Evolutionary conservation across 2,113 vertebrate genomes (phyloP), one percentile per base, ranked within the genome.

Genomic region (Callionymus lyra): DNA sequence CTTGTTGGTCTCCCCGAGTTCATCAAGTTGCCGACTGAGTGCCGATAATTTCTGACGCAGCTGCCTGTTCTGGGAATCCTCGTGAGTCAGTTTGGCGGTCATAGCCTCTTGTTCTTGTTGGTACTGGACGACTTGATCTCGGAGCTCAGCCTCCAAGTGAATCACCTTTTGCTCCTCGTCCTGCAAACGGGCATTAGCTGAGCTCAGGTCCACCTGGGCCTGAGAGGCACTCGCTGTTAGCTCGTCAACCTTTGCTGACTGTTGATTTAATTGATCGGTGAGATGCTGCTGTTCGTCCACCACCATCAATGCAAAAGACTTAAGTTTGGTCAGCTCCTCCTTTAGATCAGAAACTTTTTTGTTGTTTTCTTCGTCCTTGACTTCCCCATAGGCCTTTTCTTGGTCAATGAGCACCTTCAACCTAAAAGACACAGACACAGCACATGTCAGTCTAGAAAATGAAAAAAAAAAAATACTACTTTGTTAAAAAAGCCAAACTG

Each of bases 271-370:
- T 72, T 94, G 89, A 56, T 89, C 86, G 0, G 89, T 86, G 42
- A 95, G 85, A 53, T 80, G 87, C 80, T 97, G 91, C 63, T 95
- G 93, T 83, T 98, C 95, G 46, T 97, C 93, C 15, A 97, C 93
- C 12, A 99, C 88, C 85, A 90, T 88, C 82, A 99, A 86, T 47
- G 93, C 88, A 82, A 98, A 97, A 1, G 94, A 91, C 74, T 95
- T 98, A 41, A 98, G 82, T 79, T 94, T 94, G 53, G 84, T 92
- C 67, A 95, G 58, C 79, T 99, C 94, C 47, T 91, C 90, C 68
- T 91, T 94, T 44, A 99, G 77, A 49, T 79, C 79, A 2, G 56
- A 31, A 58, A 89, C 76, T 71, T 85, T 93, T 57, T 80, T 87
- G 45, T 81, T 85, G 77, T 80, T 88, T 62, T 97, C 94, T 59